These are phyloP conservation scores for Tillus elongatus DNA, from an alignment of 2,888 invertebrate species.

Conservation along the genomic window DNA sequence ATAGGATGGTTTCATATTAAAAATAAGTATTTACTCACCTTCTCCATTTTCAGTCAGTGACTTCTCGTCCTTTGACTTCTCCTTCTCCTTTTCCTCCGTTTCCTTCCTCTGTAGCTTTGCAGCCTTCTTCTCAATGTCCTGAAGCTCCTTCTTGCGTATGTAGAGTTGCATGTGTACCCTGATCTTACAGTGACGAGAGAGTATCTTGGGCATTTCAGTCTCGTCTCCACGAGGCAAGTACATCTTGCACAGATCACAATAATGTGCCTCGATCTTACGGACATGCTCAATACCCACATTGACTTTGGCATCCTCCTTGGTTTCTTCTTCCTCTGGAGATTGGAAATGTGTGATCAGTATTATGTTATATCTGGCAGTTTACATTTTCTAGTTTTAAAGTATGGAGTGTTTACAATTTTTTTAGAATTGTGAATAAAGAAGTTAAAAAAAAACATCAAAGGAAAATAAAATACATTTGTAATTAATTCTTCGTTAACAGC, in stretches of 20 bases:
- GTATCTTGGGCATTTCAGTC: constrained; percentile 23
- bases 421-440: too few relatives aligned
- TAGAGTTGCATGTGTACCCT: constrained; percentile 69
- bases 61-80: constrained; percentile 41
- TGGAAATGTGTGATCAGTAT: too few relatives aligned
- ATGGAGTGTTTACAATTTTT: too few relatives aligned
- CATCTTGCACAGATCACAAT: constrained; percentile 70
- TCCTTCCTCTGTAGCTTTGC: constrained; percentile 58
- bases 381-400: too few relatives aligned
- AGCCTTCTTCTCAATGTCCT: constrained; percentile 61
- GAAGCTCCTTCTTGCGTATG: constrained; percentile 68
- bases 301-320: constrained; percentile 46
- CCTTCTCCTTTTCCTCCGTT: constrained; percentile 44
- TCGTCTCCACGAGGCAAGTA: constrained; percentile 57
- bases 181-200: constrained; percentile 57
- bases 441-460: too few relatives aligned
- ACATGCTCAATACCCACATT: constrained; percentile 71
- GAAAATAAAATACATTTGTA: too few relatives aligned
- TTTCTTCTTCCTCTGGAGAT: constrained; percentile 30
- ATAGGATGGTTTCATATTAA: too few relatives aligned
- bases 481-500: too few relatives aligned
- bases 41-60: too few relatives aligned
- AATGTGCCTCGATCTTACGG: constrained; percentile 67
- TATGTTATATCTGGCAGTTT: too few relatives aligned
- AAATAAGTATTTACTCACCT: too few relatives aligned